Evolutionary conservation across 2,797 vertebrate genomes (phyloP), one percentile per base, ranked within the genome.

Genomic region (Sardinella longiceps): DNA sequence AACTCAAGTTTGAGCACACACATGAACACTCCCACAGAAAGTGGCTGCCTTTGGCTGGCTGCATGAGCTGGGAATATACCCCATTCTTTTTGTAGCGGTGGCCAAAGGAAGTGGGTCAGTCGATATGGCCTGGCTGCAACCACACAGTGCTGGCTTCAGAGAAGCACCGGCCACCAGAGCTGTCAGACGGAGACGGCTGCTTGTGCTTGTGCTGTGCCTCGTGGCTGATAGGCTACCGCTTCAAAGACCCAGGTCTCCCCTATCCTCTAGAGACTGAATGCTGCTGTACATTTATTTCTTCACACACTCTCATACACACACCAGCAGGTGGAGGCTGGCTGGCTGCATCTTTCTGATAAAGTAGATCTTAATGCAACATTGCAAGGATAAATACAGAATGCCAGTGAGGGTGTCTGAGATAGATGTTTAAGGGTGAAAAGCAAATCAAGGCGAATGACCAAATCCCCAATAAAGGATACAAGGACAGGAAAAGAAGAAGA

Each of bases 151-250:
- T 39, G 58, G 46, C 84, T 87, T 7, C 25, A 81, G 58, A 39
- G 18, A 48, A n/a, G n/a, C n/a, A 56, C 70, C 18, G 20, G 82
- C 43, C 81, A 80, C 5, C 46, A 39, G 66, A 82, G 82, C 50
- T 77, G 70, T 77, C 66, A 58, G 84, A 74, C 50, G 77, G 74
- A 81, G 74, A 84, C 63, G 33, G 15, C 56, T 80, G 80, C 85
- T 84, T 81, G 53, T 80, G 80, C 85, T 84, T 81, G 53, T 82
- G 83, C 83, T 85, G 83, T 89, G 80, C 63, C 81, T 87, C 20
- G 43, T 63, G 60, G 84, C 82, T 81, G 86, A 87, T 88, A n/a
- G n/a, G n/a, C n/a, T n/a, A 82, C 77, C 25, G 51, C 84, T 58
- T 85, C 84, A 86, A 86, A 85, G 85, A 58, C 30, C 10, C 33